Conservation (phyloP, 2,888 invertebrate species). For the Lamproptera curius region DNA sequence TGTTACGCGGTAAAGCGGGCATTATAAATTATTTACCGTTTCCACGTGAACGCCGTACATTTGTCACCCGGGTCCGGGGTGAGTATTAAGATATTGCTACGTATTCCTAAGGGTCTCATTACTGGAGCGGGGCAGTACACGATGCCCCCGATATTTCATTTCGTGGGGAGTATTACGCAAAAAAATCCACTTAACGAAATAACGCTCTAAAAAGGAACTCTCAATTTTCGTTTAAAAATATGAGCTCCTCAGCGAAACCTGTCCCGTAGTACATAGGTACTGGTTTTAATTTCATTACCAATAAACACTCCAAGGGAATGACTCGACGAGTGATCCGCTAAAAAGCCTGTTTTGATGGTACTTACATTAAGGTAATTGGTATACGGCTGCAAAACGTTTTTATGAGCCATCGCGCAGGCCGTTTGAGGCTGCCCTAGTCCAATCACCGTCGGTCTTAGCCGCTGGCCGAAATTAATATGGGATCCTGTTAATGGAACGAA, state of each 20-base stretch:
- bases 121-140: constrained; percentile 53
- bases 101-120: constrained; percentile 73
- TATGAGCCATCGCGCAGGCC: constrained; percentile 62
- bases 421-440: constrained; percentile 60
- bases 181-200: constrained; percentile 21
- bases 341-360: constrained; percentile 69
- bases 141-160: constrained; percentile 69
- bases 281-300: constrained; percentile 63
- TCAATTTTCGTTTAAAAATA: constrained; percentile 1
- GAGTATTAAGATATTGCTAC: constrained; percentile 75
- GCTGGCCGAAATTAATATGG: constrained; percentile 57
- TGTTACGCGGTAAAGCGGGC: constrained; percentile 54
- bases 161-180: constrained; percentile 36
- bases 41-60: constrained; percentile 63
- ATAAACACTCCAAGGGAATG: constrained; percentile 54
- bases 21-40: constrained; percentile 75
- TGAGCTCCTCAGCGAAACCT: constrained; percentile 14
- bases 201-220: constrained; percentile 18
- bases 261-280: constrained; percentile 9
- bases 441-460: constrained; percentile 65
- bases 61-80: constrained; percentile 67
- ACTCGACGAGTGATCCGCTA: constrained; percentile 55
- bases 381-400: constrained; percentile 68
- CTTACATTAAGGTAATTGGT: constrained; percentile 74
- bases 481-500: constrained; percentile 62